Percentiles rank a stretch among this genome's conserved stretches.
phyloP scores from a whole-genome alignment of 2,113 vertebrate species.

The Campylomormyrus tamandua region DNA sequence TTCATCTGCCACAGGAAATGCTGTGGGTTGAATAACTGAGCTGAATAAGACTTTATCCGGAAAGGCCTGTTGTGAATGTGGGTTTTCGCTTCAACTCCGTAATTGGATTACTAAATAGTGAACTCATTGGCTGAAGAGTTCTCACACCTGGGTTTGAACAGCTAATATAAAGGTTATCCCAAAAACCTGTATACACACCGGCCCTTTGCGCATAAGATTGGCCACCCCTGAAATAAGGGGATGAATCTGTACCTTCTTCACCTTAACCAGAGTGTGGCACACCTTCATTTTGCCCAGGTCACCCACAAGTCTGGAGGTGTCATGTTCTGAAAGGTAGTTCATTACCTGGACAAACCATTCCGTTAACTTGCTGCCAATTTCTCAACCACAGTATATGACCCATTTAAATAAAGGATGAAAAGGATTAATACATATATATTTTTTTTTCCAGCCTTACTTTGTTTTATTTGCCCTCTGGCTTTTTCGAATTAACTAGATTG shows the following conservation, averaged over 20 bases:
- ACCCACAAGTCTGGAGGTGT: not conserved
- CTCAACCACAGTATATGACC: not conserved
- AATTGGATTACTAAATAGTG: too few species aligned
- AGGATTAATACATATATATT: not conserved
- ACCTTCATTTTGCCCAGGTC: not conserved
- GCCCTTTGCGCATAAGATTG: too few species aligned
- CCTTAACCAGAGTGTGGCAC: not conserved
- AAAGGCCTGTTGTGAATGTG: too few species aligned
- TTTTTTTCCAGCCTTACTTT: not conserved
- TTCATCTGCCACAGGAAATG: not conserved
- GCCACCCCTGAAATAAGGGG: not conserved
- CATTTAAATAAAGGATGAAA: not conserved
- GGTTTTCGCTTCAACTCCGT: too few species aligned
- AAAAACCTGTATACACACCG: too few species aligned
- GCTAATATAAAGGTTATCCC: too few species aligned
- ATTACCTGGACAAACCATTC: not conserved
- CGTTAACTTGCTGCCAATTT: not conserved
- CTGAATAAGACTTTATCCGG: too few species aligned
- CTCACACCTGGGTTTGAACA: too few species aligned
- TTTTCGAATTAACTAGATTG: not conserved
- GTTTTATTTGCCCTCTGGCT: slow-evolving; percentile 7
- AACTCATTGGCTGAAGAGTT: too few species aligned
- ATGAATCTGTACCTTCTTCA: not conserved
- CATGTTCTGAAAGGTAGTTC: not conserved
- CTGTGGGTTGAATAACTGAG: not conserved